These are phyloP conservation scores for Dromaius novaehollandiae DNA, from an alignment of 2,113 vertebrate species.

Conservation along the genomic window DNA sequence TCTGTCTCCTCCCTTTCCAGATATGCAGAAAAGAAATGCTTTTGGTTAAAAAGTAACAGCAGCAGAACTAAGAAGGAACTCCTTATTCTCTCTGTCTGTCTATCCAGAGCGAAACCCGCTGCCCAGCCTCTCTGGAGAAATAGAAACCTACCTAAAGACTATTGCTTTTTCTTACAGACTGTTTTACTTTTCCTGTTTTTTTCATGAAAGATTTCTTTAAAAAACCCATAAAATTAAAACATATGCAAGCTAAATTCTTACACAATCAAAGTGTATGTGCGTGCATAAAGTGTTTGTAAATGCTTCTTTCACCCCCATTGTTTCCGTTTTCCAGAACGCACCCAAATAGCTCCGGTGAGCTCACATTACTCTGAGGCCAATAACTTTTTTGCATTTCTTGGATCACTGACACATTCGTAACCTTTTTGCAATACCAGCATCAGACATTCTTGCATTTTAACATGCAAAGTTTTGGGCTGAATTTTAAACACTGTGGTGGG, in stretches of 20 bases:
- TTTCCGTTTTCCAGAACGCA: not conserved
- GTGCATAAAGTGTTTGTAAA: not conserved
- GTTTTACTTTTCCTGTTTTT: not conserved
- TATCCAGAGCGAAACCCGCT: not conserved
- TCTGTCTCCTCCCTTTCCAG: not conserved
- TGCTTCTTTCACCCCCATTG: not conserved
- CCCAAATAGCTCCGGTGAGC: not conserved
- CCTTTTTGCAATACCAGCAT: not conserved
- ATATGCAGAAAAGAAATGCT: not conserved
- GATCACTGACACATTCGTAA: not conserved
- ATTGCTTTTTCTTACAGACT: not conserved
- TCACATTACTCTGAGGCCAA: not conserved
- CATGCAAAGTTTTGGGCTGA: not conserved
- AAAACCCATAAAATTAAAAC: not conserved
- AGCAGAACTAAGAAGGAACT: not conserved
- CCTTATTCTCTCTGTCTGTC: not conserved
- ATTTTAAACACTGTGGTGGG: not conserved
- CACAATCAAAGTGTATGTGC: not conserved
- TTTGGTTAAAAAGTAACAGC: not conserved
- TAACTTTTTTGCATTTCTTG: conserved; percentile 17
- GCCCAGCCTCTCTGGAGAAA: not conserved
- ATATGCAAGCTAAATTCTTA: not conserved
- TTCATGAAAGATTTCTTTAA: not conserved
- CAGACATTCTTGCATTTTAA: not conserved
- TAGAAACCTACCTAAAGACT: not conserved